Evolutionary conservation across 2,113 vertebrate genomes (phyloP).

Genomic region (Melanerpes aurifrons): DNA sequence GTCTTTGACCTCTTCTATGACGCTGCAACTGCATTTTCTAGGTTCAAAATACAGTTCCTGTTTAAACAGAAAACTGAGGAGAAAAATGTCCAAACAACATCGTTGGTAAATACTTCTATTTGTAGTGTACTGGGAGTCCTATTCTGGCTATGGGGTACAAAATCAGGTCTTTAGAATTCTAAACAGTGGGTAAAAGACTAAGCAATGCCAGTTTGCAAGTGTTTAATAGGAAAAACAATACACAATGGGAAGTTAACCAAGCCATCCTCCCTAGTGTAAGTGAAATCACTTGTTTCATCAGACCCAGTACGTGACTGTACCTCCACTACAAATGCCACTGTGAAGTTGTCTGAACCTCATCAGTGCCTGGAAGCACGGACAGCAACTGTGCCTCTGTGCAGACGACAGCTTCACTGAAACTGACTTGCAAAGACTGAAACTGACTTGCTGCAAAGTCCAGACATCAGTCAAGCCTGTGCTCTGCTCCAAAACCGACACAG

Average conservation of each 20-base stretch:
- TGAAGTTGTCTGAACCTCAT: background rate
- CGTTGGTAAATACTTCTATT: background rate
- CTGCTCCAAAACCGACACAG: background rate
- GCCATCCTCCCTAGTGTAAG: background rate
- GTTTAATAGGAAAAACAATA: background rate
- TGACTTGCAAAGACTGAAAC: fast-evolving
- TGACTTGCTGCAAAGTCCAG: background rate
- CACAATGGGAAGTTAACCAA: background rate
- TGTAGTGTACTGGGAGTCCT: background rate
- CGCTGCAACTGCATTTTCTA: background rate
- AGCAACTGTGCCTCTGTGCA: fast-evolving
- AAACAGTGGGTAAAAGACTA: background rate
- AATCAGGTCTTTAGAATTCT: background rate
- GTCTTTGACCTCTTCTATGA: background rate
- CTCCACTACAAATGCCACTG: background rate
- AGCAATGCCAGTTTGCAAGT: background rate
- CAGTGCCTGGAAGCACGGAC: fast-evolving
- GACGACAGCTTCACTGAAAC: background rate
- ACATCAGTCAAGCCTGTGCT: background rate
- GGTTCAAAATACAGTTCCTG: background rate
- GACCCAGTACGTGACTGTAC: background rate
- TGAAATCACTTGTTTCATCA: background rate
- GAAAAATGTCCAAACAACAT: fast-evolving
- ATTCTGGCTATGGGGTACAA: background rate
- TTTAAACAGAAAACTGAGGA: background rate